Evolutionary conservation across 2,797 vertebrate genomes (phyloP).

Genomic region (Protosalanx chinensis): DNA sequence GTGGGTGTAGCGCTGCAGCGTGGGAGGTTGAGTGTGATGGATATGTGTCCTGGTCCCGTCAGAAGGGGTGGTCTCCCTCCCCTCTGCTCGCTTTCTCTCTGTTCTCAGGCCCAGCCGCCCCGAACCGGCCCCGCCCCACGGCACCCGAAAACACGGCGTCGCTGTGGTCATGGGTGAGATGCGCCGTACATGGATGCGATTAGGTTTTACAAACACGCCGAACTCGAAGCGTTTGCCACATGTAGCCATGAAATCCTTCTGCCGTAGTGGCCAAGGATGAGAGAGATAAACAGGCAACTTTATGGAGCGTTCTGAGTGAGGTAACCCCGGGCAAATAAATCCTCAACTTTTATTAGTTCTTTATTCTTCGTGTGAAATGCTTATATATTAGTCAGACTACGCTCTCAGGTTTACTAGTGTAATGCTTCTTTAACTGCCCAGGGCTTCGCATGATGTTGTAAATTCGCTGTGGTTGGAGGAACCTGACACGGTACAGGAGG

Average conservation of each 20-base stretch:
- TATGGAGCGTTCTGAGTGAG: constrained; percentile 30
- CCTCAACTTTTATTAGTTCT: constrained; percentile 41
- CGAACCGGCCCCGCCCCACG: constrained; percentile 20
- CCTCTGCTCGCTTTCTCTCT: not conserved
- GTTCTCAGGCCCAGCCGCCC: constrained; percentile 16
- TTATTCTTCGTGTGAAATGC: constrained; percentile 39
- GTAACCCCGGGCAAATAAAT: constrained; percentile 32
- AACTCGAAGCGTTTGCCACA: constrained; percentile 54
- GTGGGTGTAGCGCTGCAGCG: constrained; percentile 15
- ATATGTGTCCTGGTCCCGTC: constrained; percentile 38
- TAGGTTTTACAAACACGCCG: constrained; percentile 34
- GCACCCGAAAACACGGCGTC: constrained; percentile 17
- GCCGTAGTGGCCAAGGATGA: constrained; percentile 13
- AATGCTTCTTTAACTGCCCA: constrained; percentile 38
- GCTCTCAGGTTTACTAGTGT: constrained; percentile 42
- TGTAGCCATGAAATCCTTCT: constrained; percentile 48
- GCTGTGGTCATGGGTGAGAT: constrained; percentile 9
- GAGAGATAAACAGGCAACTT: constrained; percentile 18
- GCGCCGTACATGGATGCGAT: constrained; percentile 39
- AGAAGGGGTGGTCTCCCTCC: constrained; percentile 25
- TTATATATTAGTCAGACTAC: constrained; percentile 34
- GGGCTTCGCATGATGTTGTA: constrained; percentile 7
- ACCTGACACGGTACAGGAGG: constrained; percentile 33
- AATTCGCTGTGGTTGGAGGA: constrained; percentile 24
- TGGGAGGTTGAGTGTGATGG: constrained; percentile 51